Base-by-base conservation (phyloP, 2,113 vertebrate species). In the Prunella fulvescens region DNA sequence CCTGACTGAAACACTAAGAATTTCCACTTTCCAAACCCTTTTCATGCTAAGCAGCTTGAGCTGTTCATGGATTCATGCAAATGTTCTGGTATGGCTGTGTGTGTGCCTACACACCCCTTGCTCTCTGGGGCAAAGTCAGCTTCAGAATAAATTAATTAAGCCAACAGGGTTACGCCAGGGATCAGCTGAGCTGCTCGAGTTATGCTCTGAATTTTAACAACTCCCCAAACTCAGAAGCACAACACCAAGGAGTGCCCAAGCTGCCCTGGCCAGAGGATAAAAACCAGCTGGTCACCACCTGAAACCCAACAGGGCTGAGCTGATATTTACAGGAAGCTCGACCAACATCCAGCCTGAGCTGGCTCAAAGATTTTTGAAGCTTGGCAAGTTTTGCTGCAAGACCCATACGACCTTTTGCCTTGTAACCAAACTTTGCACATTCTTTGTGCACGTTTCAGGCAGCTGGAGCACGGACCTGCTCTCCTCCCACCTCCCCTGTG, bases 161-260 rank as follows among this genome's bases (percentile, higher is more conserved):
- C 35, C 76, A 74, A 54, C 42, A 81, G 58, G n/a, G 74, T 69
- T 80, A 58, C 0, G 2, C 58, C 39, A 82, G 60, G 45, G 48
- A 81, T 89, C 6, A 0, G 57, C 10, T 51, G 60, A 90, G 72
- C 86, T 45, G 64, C 79, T 92, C 0, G 1, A 53, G 85, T 5
- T 88, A 88, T 93, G 88, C 64, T 92, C 76, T 86, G 94, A 92
- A 93, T 96, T 88, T 93, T 92, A 96, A 96, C 80, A 84, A 53
- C 2, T 9, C 44, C 25, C 28, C 14, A 31, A 64, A 81, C 42
- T 29, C 87, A 22, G 47, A 48, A 81, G 60, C 23, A 18, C 47
- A 82, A 28, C 42, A 51, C 56, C 33, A 86, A 73, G 60, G 37
- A 86, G 37, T n/a, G 48, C 88, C 77, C 90, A 86, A 57, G 67